These are phyloP conservation scores for Rhinichthys osculus DNA, from an alignment of 2,797 vertebrate species.

Conservation along the genomic window DNA sequence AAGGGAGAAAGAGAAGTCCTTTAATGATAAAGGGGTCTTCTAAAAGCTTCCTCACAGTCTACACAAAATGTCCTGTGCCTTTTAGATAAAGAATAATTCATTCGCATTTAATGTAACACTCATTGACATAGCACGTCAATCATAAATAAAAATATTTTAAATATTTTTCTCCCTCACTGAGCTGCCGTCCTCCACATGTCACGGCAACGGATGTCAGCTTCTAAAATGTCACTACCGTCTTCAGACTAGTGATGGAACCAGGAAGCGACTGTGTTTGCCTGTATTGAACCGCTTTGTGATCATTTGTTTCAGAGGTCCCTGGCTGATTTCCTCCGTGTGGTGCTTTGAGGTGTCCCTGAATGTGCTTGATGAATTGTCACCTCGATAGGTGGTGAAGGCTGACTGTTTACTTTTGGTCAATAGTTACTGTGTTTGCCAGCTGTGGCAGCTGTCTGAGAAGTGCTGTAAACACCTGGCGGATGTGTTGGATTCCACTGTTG, in stretches of 20 bases:
- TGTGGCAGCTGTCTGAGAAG: constrained; percentile 26
- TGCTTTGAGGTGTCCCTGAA: constrained; percentile 31
- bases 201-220: not conserved
- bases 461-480: constrained; percentile 25
- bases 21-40: constrained; percentile 63
- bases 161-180: not conserved
- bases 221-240: constrained; percentile 23
- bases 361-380: constrained; percentile 51
- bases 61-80: constrained; percentile 71
- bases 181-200: not conserved
- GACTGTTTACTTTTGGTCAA: constrained; percentile 44
- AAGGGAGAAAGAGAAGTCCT: constrained; percentile 62
- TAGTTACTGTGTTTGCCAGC: constrained; percentile 35
- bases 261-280: constrained; percentile 17
- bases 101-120: constrained; percentile 73
- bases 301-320: constrained; percentile 26
- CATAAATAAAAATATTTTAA: not conserved
- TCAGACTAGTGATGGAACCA: constrained; percentile 3
- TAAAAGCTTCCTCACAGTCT: constrained; percentile 66
- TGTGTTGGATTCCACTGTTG: constrained; percentile 32
- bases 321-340: constrained; percentile 21
- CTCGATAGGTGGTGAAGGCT: constrained; percentile 40
- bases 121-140: constrained; percentile 46
- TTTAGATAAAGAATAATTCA: constrained; percentile 76
- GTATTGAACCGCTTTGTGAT: constrained; percentile 23